Conservation (phyloP, 2,113 vertebrate genomes). For the Melanotaenia duboulayi region DNA sequence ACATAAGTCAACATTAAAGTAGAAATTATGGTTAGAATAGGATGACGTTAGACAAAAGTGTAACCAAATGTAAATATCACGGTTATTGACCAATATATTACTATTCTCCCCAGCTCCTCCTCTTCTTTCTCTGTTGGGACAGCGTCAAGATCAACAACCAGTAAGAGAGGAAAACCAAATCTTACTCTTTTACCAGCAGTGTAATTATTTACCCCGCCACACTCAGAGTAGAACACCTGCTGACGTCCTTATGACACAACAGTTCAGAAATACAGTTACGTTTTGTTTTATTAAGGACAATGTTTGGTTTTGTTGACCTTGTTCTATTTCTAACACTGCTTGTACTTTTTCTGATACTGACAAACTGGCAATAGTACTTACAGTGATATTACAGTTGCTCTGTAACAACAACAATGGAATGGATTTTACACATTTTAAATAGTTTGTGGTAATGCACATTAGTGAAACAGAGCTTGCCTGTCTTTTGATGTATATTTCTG, state of each 20-base stretch:
- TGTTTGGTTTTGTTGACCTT: background rate
- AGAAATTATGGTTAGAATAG: background rate
- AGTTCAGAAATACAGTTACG: background rate
- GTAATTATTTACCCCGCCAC: slow-evolving; percentile 81
- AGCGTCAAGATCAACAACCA: slow-evolving; percentile 74
- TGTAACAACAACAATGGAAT: no score
- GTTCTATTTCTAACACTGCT: background rate
- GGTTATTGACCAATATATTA: background rate
- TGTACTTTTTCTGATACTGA: background rate
- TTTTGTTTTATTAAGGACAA: background rate
- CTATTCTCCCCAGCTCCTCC: slow-evolving; percentile 18
- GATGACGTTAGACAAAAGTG: background rate
- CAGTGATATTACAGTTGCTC: no score
- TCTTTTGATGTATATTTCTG: background rate
- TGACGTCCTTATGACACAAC: slow-evolving; percentile 33
- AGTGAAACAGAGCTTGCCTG: background rate
- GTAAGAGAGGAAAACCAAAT: slow-evolving; percentile 26
- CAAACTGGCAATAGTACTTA: background rate
- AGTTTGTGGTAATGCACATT: background rate
- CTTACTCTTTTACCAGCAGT: slow-evolving; percentile 70
- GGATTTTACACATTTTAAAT: background rate
- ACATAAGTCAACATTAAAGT: background rate
- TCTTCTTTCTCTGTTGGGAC: slow-evolving; percentile 26
- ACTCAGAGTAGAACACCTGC: slow-evolving; percentile 15
- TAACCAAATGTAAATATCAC: background rate